Percentiles rank a stretch among this genome's conserved stretches.
phyloP scores from a whole-genome alignment of 2,888 invertebrate species.

The Oscheius sp. region DNA sequence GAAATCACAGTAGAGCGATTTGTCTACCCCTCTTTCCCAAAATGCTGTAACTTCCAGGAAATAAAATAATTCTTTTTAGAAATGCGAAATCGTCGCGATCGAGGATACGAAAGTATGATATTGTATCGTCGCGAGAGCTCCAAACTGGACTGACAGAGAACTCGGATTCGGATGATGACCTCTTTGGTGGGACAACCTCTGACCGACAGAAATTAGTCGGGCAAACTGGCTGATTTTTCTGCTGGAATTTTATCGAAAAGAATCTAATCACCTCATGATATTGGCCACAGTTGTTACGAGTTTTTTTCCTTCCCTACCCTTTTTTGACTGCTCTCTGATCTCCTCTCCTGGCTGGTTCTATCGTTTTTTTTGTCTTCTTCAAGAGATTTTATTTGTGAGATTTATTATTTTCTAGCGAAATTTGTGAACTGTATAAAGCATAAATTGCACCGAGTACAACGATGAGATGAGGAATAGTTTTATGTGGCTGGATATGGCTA shows the following conservation, averaged over 20 bases:
- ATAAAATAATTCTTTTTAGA: constrained; percentile 13
- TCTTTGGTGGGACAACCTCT: constrained; percentile 13
- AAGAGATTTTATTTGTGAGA: constrained; percentile 2
- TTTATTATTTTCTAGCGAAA: constrained; percentile 19
- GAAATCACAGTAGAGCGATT: too few species aligned
- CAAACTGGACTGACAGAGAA: constrained; percentile 28
- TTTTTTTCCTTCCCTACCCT: neutral
- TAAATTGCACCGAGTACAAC: constrained; percentile 22
- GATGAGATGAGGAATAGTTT: constrained; percentile 4
- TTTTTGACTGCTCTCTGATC: neutral
- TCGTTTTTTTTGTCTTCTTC: too few species aligned
- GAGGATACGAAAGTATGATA: constrained; percentile 30
- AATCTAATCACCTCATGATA: constrained; percentile 6
- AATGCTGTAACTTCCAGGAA: neutral
- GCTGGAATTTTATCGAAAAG: neutral
- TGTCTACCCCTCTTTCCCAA: neutral
- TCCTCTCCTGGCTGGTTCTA: too few species aligned
- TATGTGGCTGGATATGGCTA: neutral
- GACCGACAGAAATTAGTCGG: constrained; percentile 27
- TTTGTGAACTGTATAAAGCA: constrained; percentile 14
- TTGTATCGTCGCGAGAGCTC: constrained; percentile 27
- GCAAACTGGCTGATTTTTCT: neutral
- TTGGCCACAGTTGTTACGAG: constrained; percentile 2
- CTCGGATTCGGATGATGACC: constrained; percentile 31
- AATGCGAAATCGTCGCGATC: constrained; percentile 11